Conservation (phyloP, 2,888 invertebrate species). For the Agapostemon virescens region DNA sequence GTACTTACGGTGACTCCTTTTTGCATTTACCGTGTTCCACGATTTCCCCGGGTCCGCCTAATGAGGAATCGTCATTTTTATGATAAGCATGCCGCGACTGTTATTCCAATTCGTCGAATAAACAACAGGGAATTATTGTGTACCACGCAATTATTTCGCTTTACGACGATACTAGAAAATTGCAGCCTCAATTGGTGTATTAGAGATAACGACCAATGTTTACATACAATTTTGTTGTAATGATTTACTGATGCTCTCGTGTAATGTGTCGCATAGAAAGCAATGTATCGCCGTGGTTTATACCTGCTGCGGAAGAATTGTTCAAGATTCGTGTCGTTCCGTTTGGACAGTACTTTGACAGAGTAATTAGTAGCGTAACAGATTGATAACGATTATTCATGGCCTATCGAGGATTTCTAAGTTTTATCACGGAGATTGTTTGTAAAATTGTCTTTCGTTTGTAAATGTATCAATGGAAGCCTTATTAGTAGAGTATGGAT, state of each 20-base stretch:
- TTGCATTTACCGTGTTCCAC: slow-evolving; percentile 42
- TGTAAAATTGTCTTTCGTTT: too few species aligned
- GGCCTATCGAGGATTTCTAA: too few species aligned
- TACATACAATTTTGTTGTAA: slow-evolving; percentile 14
- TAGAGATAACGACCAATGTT: slow-evolving; percentile 24
- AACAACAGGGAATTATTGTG: slow-evolving; percentile 21
- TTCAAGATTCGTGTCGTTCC: not conserved
- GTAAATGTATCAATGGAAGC: too few species aligned
- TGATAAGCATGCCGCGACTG: slow-evolving; percentile 23
- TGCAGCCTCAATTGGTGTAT: slow-evolving; percentile 7
- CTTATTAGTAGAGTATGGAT: too few species aligned
- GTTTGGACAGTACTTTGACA: not conserved
- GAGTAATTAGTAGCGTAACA: too few species aligned
- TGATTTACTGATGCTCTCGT: not conserved
- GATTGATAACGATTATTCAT: too few species aligned
- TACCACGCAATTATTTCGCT: slow-evolving; percentile 18
- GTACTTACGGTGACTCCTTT: slow-evolving; percentile 39
- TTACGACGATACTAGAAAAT: slow-evolving; percentile 22
- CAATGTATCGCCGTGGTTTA: not conserved
- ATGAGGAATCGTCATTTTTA: slow-evolving; percentile 44
- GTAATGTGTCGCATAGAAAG: not conserved
- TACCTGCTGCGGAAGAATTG: not conserved
- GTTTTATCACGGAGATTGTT: too few species aligned
- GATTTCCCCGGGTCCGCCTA: slow-evolving; percentile 48
- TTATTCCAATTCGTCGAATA: slow-evolving; percentile 23